Evolutionary conservation across 2,888 invertebrate species (phyloP).

Genomic region (Hydriomena furcata): DNA sequence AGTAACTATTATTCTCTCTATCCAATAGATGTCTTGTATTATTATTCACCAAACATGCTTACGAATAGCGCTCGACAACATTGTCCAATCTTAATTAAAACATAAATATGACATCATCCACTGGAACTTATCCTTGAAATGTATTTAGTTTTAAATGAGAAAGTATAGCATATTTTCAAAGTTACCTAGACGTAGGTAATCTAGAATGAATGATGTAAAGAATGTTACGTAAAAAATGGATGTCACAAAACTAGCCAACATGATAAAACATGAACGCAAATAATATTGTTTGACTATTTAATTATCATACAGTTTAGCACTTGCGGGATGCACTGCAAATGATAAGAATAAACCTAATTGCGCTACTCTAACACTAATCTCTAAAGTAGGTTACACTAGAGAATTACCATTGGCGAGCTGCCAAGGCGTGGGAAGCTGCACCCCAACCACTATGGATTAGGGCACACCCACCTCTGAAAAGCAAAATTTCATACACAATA

Average conservation of each 20-base stretch:
- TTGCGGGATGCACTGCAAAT: conserved; percentile 37
- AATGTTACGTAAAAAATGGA: conserved; percentile 9
- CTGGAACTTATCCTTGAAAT: conserved; percentile 17
- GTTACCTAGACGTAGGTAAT: conserved; percentile 8
- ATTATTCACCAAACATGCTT: conserved; percentile 17
- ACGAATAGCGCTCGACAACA: conserved; percentile 3
- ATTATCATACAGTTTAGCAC: conserved; percentile 34
- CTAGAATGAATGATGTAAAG: conserved; percentile 2
- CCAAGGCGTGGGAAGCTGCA: conserved; percentile 55
- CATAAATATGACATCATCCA: conserved; percentile 19
- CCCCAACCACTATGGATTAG: conserved; percentile 59
- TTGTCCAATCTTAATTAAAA: conserved; percentile 13
- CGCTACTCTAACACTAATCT: conserved; percentile 38
- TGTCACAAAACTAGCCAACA: neutral
- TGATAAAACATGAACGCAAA: neutral
- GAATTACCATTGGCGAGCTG: conserved; percentile 58
- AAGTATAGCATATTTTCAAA: conserved; percentile 1
- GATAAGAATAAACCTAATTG: conserved; percentile 39
- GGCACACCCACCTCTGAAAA: conserved; percentile 60
- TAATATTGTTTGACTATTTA: conserved; percentile 16
- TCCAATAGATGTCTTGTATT: conserved; percentile 1
- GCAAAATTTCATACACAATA: conserved; percentile 39
- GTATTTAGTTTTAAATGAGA: conserved; percentile 11
- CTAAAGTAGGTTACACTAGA: conserved; percentile 33
- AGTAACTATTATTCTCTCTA: neutral